Evolutionary conservation across 2,113 vertebrate genomes (phyloP).

Genomic region (Vidua chalybeata): DNA sequence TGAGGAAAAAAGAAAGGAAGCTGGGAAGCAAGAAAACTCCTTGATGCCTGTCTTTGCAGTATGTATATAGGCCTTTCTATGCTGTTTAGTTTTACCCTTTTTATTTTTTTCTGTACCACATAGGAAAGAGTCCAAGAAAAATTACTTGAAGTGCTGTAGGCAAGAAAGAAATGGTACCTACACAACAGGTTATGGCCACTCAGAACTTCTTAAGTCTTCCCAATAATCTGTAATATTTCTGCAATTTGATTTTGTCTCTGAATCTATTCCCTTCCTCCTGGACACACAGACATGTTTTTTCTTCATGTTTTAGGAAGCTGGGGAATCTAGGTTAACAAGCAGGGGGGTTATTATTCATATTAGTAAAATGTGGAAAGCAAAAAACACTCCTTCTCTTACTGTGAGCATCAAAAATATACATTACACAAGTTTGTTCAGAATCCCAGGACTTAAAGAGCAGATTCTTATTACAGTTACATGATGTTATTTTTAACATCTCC

Average conservation of each 20-base stretch:
- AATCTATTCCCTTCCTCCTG: background rate
- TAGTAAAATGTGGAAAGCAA: background rate
- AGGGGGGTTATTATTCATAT: background rate
- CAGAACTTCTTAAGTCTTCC: background rate
- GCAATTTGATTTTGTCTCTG: background rate
- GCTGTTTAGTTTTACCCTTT: background rate
- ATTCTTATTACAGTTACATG: background rate
- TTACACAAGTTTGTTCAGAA: background rate
- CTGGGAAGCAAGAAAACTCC: background rate
- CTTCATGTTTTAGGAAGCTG: background rate
- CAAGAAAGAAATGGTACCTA: background rate
- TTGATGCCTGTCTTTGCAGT: background rate
- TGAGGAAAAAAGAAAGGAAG: background rate
- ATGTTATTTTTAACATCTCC: background rate
- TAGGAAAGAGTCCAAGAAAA: background rate
- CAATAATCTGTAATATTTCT: background rate
- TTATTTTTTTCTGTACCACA: background rate
- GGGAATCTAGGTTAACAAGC: background rate
- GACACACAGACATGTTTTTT: background rate
- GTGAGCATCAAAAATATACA: background rate
- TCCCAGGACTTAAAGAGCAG: background rate
- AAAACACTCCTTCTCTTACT: background rate
- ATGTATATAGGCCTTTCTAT: background rate
- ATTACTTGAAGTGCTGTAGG: background rate
- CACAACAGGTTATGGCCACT: background rate